A percentile compares a stretch with the other conserved stretches of the same genome.
These are phyloP conservation scores for Halichondria panicea DNA, from an alignment of 37 sponge, comb jelly and placozoan species.

Conservation along the genomic window DNA sequence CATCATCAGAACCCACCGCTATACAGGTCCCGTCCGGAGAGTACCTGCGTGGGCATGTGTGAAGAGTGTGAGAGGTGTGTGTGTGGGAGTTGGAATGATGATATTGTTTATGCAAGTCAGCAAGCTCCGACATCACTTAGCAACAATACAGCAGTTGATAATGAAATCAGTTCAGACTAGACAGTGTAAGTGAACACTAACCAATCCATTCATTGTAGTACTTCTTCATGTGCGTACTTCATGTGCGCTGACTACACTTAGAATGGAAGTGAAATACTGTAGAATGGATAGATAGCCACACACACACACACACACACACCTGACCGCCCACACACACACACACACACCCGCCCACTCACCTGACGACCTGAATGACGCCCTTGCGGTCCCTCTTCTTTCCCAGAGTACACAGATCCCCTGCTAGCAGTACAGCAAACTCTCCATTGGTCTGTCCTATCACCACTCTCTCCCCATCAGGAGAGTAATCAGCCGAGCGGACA, in stretches of 20 bases:
- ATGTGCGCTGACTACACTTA: too few species aligned
- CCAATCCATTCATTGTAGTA: neutral
- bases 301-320: too few species aligned
- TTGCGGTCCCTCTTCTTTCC: constrained; percentile 68
- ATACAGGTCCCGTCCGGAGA: constrained; percentile 76
- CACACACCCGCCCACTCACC: too few species aligned
- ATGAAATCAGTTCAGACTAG: too few species aligned
- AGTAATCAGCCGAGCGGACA: constrained; percentile 73
- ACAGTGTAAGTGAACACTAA: neutral
- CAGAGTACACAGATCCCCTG: constrained; percentile 48
- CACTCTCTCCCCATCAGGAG: constrained; percentile 61
- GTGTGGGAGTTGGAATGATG: neutral
- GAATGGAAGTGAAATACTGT: too few species aligned
- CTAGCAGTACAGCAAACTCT: constrained; percentile 61
- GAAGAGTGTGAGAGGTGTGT: neutral
- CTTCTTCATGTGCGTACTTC: too few species aligned
- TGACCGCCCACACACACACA: too few species aligned
- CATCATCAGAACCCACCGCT: constrained; percentile 91
- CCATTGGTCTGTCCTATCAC: constrained; percentile 89
- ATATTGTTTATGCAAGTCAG: neutral
- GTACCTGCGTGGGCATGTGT: constrained; percentile 47
- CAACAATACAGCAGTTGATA: too few species aligned
- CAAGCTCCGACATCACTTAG: too few species aligned
- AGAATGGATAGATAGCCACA: too few species aligned
- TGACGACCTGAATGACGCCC: constrained; percentile 57